phyloP scores from a whole-genome alignment of 2,888 invertebrate genomes.

The Falcaria lacertinaria region DNA sequence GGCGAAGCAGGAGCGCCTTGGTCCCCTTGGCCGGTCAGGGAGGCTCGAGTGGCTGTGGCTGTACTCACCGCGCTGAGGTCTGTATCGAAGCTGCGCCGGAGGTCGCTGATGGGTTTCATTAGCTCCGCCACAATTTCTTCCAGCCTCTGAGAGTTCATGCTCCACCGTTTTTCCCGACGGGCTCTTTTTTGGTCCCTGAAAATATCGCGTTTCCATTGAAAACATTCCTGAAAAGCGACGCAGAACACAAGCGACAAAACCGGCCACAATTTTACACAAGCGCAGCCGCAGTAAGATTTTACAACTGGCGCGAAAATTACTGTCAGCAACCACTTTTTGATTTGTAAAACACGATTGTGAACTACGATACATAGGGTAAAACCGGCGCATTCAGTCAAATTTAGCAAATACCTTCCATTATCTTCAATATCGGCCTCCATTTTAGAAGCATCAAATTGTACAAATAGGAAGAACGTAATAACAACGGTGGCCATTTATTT shows the following conservation, averaged over 20 bases:
- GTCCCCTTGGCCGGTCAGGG: constrained; percentile 4
- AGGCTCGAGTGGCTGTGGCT: too few species aligned
- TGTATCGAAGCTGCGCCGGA: constrained; percentile 64
- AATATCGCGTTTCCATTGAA: constrained; percentile 52
- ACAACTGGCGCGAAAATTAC: constrained; percentile 70
- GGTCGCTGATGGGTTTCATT: constrained; percentile 65
- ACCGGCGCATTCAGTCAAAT: constrained; percentile 1
- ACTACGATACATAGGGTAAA: constrained; percentile 10
- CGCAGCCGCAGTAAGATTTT: constrained; percentile 22
- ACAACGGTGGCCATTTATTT: constrained; percentile 78
- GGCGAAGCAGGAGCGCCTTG: too few species aligned
- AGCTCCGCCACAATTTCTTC: constrained; percentile 69
- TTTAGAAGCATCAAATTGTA: constrained; percentile 63
- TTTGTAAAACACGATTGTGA: constrained; percentile 30
- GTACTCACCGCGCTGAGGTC: constrained; percentile 65
- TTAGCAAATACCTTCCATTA: constrained; percentile 45
- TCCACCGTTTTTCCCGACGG: constrained; percentile 61
- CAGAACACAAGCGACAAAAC: constrained; percentile 13
- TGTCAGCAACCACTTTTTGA: constrained; percentile 56
- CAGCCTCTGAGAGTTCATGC: constrained; percentile 66
- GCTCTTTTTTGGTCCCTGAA: constrained; percentile 55
- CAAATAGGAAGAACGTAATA: constrained; percentile 69
- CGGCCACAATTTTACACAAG: constrained; percentile 11
- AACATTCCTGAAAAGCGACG: constrained; percentile 53
- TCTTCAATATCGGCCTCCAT: constrained; percentile 66